Evolutionary conservation across 2,113 vertebrate species (phyloP).

Genomic region (Lipotes vexillifer): DNA sequence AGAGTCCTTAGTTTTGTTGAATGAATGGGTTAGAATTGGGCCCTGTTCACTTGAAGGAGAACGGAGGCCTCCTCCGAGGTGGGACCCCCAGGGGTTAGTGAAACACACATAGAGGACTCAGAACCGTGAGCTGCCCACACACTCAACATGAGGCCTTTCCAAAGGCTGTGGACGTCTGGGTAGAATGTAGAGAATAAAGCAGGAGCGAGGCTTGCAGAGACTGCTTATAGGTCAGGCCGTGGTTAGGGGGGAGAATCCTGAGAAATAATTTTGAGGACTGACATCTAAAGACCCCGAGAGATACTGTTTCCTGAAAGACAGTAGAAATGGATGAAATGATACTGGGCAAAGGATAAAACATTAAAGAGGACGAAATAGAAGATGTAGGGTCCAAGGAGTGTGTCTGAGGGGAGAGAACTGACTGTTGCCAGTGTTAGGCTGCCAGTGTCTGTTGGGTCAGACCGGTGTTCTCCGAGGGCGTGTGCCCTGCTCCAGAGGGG

Average conservation of each 20-base stretch:
- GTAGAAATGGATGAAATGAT: neutral
- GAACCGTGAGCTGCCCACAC: neutral
- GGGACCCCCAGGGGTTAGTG: neutral
- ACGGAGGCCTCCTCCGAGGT: neutral
- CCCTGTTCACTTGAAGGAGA: neutral
- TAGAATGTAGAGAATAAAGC: neutral
- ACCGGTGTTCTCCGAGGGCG: neutral
- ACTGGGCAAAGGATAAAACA: neutral
- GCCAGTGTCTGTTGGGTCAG: too few relatives aligned
- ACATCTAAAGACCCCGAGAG: neutral
- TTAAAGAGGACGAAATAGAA: neutral
- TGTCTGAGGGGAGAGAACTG: neutral
- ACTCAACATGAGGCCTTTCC: neutral
- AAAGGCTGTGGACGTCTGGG: neutral
- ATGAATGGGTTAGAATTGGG: neutral
- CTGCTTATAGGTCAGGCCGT: neutral
- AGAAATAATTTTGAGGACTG: neutral
- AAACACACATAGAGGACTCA: neutral
- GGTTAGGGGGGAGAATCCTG: neutral
- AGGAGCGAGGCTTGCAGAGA: neutral
- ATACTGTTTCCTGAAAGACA: neutral
- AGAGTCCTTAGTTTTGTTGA: neutral
- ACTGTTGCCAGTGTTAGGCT: neutral
- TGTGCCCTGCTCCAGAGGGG: neutral
- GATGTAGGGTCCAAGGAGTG: neutral